A percentile compares a stretch with the other conserved stretches of the same genome.
Conservation (phyloP, 23 tunicate species). For the Pegea sp. region DNA sequence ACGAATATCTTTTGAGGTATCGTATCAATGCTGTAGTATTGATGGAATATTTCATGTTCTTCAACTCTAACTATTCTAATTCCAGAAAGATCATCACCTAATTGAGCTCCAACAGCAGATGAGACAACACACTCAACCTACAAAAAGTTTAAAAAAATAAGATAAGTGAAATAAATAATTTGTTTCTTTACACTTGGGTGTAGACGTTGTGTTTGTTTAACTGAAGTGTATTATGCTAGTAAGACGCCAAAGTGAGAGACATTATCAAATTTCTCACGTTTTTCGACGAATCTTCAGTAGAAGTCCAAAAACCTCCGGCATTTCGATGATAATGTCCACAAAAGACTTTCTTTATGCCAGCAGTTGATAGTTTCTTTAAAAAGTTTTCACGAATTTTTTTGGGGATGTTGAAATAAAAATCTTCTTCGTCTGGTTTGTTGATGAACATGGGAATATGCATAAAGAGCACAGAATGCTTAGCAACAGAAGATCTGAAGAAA, state of each 20-base stretch:
- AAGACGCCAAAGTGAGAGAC: no score
- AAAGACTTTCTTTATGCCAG: conserved; percentile 49
- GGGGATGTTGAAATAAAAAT: conserved; percentile 30
- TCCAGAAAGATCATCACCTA: conserved; percentile 55
- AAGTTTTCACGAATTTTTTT: conserved; percentile 8
- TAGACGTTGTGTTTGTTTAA: no score
- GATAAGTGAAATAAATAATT: no score
- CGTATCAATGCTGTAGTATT: no score
- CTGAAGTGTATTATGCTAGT: no score
- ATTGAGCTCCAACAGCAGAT: conserved; percentile 68
- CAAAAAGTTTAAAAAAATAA: background rate
- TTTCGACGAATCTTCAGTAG: background rate
- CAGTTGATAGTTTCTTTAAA: conserved; percentile 30
- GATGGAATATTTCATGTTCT: conserved; percentile 14
- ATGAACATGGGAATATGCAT: conserved; percentile 86
- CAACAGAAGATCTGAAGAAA: background rate
- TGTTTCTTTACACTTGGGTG: no score
- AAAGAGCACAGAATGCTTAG: conserved; percentile 32
- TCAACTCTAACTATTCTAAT: conserved; percentile 31
- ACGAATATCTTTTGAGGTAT: no score
- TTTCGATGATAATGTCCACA: conserved; percentile 71
- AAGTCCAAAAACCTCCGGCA: conserved; percentile 61
- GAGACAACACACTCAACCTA: conserved; percentile 68
- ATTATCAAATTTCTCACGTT: background rate
- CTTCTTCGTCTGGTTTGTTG: conserved; percentile 33